phyloP scores from a whole-genome alignment of 2,888 invertebrate genomes.

The Aphodius granarius region DNA sequence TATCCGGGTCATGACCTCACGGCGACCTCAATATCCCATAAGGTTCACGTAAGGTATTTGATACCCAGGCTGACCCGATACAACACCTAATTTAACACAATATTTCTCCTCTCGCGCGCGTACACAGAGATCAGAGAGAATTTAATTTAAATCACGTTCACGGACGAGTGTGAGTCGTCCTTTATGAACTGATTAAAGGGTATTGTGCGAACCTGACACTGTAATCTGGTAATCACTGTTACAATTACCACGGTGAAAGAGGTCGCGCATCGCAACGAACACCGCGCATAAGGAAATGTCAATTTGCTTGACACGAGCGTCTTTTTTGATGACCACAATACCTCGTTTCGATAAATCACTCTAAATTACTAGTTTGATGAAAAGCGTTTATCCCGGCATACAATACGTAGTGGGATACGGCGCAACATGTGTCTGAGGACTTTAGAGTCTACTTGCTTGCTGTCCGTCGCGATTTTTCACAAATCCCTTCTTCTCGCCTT shows the following conservation, averaged over 20 bases:
- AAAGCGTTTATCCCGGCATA: slow-evolving; percentile 39
- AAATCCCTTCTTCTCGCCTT: not conserved
- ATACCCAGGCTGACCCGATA: not conserved
- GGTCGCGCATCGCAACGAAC: not conserved
- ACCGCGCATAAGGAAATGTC: slow-evolving; percentile 25
- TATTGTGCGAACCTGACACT: slow-evolving; percentile 8
- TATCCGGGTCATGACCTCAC: slow-evolving; percentile 42
- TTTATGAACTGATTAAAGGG: slow-evolving; percentile 9
- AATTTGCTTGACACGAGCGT: slow-evolving; percentile 22
- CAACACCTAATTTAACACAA: not conserved
- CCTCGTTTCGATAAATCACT: slow-evolving; percentile 40
- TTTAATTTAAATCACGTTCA: not conserved
- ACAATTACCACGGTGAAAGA: slow-evolving; percentile 9
- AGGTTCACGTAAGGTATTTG: slow-evolving; percentile 34
- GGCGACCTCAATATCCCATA: slow-evolving; percentile 45
- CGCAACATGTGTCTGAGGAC: slow-evolving; percentile 8
- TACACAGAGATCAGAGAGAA: not conserved
- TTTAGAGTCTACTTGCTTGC: not conserved
- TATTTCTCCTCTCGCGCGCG: not conserved
- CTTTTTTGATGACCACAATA: slow-evolving; percentile 1
- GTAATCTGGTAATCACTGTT: slow-evolving; percentile 11
- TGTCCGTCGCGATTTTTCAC: not conserved
- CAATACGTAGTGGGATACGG: slow-evolving; percentile 16
- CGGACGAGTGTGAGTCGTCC: not conserved
- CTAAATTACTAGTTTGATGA: slow-evolving; percentile 43